Base-by-base conservation (phyloP, 2,888 invertebrate species). In the Ornithoptera priamus region DNA sequence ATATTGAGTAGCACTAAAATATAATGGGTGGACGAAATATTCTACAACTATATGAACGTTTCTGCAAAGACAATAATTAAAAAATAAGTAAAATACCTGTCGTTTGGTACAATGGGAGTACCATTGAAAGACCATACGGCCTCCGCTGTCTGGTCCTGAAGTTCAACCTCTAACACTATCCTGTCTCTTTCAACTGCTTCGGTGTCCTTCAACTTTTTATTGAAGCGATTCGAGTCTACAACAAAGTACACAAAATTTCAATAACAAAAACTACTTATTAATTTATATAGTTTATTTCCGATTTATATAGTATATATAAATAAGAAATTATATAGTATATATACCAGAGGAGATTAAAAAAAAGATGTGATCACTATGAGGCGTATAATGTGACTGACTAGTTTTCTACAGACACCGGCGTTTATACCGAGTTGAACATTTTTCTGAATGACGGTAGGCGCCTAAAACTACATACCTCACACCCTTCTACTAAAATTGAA, bases 51-150 rank as follows among this genome's bases (percentile, higher is more conserved):
- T 2, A 12, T 46, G 15, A 46, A 2, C 46, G 15, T 42, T 2
- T 42, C 12, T 46, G 15, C 46, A 12, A 12, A 10, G 6, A 42
- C 7, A 8, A 42, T 12, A 42, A 65, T 57, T 30, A 30, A 18
- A 53, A 30, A 53, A 56, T 56, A 15, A 57, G 12, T 12, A 39
- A 59, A n/a, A 53, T 65, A 71, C 70, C 95, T 94, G 56, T 97
- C 96, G 80, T 93, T 94, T 18, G 97, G 95, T 67, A 94, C 95
- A 82, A 99, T 96, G 7, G 96, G 96, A 83, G 97, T 94, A 67
- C 99, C 99, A 89, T 99, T 98, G 88, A 98, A 97, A 79, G 96
- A 96, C 98, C 99, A 99, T 66, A 96, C 96, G 22, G 98, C 97
- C 65, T 98, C 97, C 1, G 99, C 98, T 24, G 98, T 99, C 87